phyloP scores from a whole-genome alignment of 2,113 vertebrate genomes.

The Anolis sagrei region DNA sequence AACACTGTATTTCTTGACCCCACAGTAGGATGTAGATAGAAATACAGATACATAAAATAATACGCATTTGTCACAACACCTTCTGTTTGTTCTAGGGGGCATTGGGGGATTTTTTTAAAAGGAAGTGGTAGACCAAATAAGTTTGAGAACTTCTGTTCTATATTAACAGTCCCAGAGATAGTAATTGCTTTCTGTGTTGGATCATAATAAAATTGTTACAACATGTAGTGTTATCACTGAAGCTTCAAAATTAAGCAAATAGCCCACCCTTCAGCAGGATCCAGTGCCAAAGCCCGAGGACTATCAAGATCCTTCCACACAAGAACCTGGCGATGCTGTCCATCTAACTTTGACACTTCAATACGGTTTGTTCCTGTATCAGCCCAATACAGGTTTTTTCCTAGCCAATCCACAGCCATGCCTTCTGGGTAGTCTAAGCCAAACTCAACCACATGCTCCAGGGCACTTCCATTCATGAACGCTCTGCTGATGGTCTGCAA shows the following conservation, averaged over 20 bases:
- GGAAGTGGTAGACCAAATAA: no score
- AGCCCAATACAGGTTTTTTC: conserved; percentile 98
- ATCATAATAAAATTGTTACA: background rate
- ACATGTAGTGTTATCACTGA: background rate
- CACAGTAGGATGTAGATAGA: no score
- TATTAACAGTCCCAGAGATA: background rate
- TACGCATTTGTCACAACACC: no score
- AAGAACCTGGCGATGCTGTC: conserved; percentile 93
- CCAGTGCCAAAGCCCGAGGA: conserved; percentile 90
- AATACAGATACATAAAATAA: no score
- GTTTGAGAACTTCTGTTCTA: no score
- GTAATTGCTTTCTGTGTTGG: background rate
- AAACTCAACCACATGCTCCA: conserved; percentile 95
- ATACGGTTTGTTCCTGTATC: conserved; percentile 96
- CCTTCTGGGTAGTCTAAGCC: conserved; percentile 96
- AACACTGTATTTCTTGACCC: no score
- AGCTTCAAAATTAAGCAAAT: conserved; percentile 42
- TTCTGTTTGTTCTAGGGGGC: no score
- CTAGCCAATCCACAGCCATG: conserved; percentile 98
- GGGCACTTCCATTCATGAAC: conserved; percentile 95
- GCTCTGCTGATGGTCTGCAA: conserved; percentile 95
- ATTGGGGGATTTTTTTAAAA: no score
- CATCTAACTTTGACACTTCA: conserved; percentile 94
- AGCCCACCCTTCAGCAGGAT: conserved; percentile 91
- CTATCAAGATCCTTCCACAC: conserved; percentile 98